These are phyloP conservation scores for Andinoacara biseriatus DNA, from an alignment of 2,113 vertebrate species.

Conservation along the genomic window DNA sequence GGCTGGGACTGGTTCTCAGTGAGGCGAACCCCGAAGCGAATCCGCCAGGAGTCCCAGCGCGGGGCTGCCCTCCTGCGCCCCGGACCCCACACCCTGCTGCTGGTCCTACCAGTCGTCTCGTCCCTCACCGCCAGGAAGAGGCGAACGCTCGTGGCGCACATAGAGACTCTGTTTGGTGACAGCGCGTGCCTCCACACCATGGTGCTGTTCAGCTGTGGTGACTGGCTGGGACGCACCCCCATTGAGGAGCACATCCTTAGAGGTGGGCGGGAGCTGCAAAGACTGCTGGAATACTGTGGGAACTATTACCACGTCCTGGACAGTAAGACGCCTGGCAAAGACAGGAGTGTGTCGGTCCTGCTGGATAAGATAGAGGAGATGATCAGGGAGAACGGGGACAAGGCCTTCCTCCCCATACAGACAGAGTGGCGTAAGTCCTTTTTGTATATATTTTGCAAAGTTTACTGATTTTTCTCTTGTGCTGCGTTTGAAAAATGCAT, in stretches of 20 bases:
- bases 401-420: constrained; percentile 79
- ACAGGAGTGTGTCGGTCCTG: constrained; percentile 75
- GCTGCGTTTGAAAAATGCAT: neutral
- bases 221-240: constrained; percentile 79
- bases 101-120: constrained; percentile 81
- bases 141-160: constrained; percentile 76
- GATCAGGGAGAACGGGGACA: constrained; percentile 79
- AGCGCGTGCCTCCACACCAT: constrained; percentile 78
- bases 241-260: constrained; percentile 82
- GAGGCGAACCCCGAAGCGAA: constrained; percentile 72
- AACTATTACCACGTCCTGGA: constrained; percentile 83
- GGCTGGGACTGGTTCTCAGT: constrained; percentile 84
- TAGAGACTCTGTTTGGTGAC: constrained; percentile 79
- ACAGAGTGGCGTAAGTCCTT: constrained; percentile 75
- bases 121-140: constrained; percentile 79
- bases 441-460: neutral
- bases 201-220: constrained; percentile 82
- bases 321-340: constrained; percentile 75
- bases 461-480: neutral
- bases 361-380: constrained; percentile 82
- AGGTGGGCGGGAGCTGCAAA: constrained; percentile 77
- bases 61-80: constrained; percentile 79
- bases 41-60: constrained; percentile 77
- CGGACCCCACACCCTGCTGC: constrained; percentile 78
- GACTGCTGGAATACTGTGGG: constrained; percentile 78